These are phyloP conservation scores for Cervus canadensis DNA, from an alignment of 2,113 vertebrate species.

Conservation along the genomic window DNA sequence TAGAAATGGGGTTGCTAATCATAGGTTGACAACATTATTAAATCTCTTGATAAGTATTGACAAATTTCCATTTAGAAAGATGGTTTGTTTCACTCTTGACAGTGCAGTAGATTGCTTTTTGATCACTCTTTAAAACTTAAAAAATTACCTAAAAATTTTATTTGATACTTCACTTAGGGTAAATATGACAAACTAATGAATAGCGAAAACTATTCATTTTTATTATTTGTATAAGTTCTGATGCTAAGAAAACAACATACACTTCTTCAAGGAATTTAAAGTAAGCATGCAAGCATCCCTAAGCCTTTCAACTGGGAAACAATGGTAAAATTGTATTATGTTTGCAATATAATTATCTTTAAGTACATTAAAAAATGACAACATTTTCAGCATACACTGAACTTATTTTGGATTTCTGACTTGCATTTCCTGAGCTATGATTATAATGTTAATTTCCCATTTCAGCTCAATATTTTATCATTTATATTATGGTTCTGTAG, in stretches of 20 bases:
- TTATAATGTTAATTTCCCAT: conserved; percentile 18
- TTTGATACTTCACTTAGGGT: not conserved
- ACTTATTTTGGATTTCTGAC: conserved; percentile 48
- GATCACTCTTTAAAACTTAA: not conserved
- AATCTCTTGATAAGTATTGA: not conserved
- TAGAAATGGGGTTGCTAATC: not conserved
- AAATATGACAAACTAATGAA: not conserved
- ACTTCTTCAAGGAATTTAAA: not conserved
- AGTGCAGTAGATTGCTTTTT: not conserved
- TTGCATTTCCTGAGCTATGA: conserved; percentile 52
- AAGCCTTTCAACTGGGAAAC: not conserved
- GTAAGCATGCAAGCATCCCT: not conserved
- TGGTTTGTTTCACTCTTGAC: not conserved
- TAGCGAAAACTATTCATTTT: not conserved
- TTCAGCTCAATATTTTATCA: conserved; percentile 17
- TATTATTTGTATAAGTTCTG: not conserved
- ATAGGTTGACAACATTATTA: not conserved
- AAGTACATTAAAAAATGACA: conserved; percentile 35
- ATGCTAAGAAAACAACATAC: not conserved
- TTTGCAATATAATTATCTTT: conserved; percentile 42
- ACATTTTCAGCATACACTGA: conserved; percentile 33
- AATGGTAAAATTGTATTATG: not conserved
- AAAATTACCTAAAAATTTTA: not conserved
- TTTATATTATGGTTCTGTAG: conserved; percentile 1
- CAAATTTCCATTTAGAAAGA: not conserved